phyloP scores from a whole-genome alignment of 2,797 vertebrate species.

The Hafferia zeledoni region DNA sequence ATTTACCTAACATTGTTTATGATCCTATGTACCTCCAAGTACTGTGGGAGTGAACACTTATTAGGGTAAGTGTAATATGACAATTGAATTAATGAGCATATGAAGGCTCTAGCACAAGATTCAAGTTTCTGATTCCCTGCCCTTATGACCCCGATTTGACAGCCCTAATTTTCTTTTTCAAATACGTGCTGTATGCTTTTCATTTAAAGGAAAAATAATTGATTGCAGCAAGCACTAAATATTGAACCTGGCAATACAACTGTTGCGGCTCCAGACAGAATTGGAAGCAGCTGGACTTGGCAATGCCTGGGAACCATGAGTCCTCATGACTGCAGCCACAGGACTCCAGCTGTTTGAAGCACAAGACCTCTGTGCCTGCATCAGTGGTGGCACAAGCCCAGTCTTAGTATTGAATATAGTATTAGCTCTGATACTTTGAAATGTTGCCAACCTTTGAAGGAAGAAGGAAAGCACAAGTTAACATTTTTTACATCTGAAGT shows the following conservation, averaged over 20 bases:
- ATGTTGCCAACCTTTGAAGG: neutral
- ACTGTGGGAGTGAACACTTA: neutral
- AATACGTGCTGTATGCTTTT: neutral
- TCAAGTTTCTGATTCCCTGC: neutral
- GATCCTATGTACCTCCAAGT: neutral
- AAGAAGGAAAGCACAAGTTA: neutral
- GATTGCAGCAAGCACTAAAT: neutral
- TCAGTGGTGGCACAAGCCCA: neutral
- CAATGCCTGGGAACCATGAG: neutral
- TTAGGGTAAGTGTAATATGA: neutral
- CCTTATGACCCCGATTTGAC: neutral
- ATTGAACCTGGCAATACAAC: neutral
- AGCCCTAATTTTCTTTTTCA: neutral
- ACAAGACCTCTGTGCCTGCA: neutral
- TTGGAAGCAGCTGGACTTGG: neutral
- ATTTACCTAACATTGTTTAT: neutral
- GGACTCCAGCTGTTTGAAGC: neutral
- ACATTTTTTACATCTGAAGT: neutral
- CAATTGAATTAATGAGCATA: neutral
- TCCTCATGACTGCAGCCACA: rapidly evolving
- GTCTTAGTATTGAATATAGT: neutral
- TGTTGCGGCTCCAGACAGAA: neutral
- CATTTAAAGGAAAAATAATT: neutral
- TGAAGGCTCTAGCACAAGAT: neutral
- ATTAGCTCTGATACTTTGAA: neutral